A percentile compares a stretch with the other conserved stretches of the same genome.
phyloP scores from a whole-genome alignment of 2,113 vertebrate species.

The Nycticorax nycticorax region DNA sequence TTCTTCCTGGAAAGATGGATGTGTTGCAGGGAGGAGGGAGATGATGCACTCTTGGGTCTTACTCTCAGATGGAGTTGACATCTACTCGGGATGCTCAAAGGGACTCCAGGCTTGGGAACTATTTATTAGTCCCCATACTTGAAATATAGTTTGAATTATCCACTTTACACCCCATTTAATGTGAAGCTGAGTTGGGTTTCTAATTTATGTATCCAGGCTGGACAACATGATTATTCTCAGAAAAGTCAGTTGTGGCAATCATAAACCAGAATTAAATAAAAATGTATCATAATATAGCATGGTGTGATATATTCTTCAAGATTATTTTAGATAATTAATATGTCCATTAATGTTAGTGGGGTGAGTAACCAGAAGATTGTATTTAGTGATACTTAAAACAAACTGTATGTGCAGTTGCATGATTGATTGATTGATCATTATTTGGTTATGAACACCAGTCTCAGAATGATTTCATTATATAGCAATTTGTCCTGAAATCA shows the following conservation, averaged over 20 bases:
- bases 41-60: rapidly evolving
- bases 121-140: background rate
- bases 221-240: background rate
- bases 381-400: background rate
- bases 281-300: background rate
- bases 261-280: background rate
- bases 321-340: background rate
- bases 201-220: background rate
- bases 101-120: background rate
- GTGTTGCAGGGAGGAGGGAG: background rate
- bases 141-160: background rate
- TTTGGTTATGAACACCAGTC: constrained; percentile 33
- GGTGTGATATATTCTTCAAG: background rate
- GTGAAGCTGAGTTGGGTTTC: background rate
- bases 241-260: background rate
- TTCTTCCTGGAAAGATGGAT: background rate
- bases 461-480: background rate
- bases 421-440: constrained; percentile 5
- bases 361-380: background rate
- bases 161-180: background rate
- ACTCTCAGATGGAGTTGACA: background rate
- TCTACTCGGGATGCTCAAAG: background rate
- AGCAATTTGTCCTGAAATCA: background rate
- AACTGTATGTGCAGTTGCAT: background rate
- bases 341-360: background rate